A percentile compares a stretch with the other conserved stretches of the same genome.
These are phyloP conservation scores for Lamellibrachia satsuma DNA, from an alignment of 2,888 invertebrate genomes.

Conservation along the genomic window DNA sequence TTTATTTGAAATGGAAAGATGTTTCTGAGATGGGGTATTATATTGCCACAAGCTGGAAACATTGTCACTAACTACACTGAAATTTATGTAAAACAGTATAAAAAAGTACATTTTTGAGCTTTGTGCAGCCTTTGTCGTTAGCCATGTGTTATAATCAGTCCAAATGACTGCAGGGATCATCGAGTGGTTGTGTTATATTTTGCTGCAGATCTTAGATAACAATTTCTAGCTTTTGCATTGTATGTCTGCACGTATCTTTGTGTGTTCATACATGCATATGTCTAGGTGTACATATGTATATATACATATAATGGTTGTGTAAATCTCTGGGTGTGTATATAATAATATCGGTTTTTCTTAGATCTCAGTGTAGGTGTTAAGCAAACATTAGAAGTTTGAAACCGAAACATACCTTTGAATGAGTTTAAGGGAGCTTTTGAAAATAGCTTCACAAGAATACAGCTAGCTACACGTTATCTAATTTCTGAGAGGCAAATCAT, in stretches of 20 bases:
- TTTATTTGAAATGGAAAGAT: no score
- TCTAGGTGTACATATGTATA: background rate
- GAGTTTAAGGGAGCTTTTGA: background rate
- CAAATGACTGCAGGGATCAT: background rate
- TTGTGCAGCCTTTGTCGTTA: background rate
- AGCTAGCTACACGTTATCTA: no score
- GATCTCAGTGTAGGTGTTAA: background rate
- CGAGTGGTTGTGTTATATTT: background rate
- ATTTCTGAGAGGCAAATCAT: no score
- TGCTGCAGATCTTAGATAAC: background rate
- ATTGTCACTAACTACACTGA: background rate
- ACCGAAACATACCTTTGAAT: background rate
- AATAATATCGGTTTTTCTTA: background rate
- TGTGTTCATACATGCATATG: background rate
- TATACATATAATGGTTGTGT: conserved; percentile 10
- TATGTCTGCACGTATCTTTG: background rate
- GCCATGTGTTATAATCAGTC: background rate
- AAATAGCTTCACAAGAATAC: no score
- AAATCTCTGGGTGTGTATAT: background rate
- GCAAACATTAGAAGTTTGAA: background rate
- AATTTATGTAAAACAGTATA: background rate
- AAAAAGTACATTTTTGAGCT: background rate
- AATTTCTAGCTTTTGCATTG: background rate
- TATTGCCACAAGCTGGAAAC: background rate
- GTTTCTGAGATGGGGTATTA: no score